Evolutionary conservation across 2,888 invertebrate genomes (phyloP), one percentile per base, ranked within the genome.

Genomic region (Drosophila neonasuta): DNA sequence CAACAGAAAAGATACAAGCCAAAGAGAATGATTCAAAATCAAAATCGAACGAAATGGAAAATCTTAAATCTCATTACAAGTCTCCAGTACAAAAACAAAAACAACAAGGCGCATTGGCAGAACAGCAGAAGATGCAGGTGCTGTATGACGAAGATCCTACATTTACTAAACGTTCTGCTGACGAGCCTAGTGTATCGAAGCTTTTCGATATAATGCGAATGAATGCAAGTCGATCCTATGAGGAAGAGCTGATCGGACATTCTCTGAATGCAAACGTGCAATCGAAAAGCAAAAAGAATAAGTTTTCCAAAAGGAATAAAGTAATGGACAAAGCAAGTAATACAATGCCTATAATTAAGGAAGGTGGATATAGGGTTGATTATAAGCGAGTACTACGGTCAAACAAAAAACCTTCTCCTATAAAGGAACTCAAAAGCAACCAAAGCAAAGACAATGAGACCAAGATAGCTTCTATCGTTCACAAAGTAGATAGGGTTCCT

Each of bases 181-280:
- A 68, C 20, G 51, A 68, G 9, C 46, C 52, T 2, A 13, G 49
- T 24, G 30, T 59, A 11, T 7, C 11, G 1, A 59, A 20, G 8
- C 30, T 60, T 34, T 13, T 59, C 5, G 41, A 74, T 0, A 6
- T 48, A 11, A 61, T 71, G 29, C 48, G 54, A 17, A 9, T 41
- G 7, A 58, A 57, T 5, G 51, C 66, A 11, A 50, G 3, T 0
- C 60, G 51, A 7, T 34, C 39, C 1, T 4, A 60, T 6, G 24
- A 51, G 13, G 24, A 20, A 7, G 34, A 64, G 5, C 2, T 8
- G 8, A 24, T 20, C 7, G 24, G 13, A 3, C 17, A 34, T 13
- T 24, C 30, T 0, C 11, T 8, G 1, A 34, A 17, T 8, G 0
- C 11, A 13, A 45, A 29, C 8, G 11, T 41, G 0, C 13, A 29